Base-by-base conservation (phyloP, 2,888 invertebrate genomes). In the Ectobius pallidus region DNA sequence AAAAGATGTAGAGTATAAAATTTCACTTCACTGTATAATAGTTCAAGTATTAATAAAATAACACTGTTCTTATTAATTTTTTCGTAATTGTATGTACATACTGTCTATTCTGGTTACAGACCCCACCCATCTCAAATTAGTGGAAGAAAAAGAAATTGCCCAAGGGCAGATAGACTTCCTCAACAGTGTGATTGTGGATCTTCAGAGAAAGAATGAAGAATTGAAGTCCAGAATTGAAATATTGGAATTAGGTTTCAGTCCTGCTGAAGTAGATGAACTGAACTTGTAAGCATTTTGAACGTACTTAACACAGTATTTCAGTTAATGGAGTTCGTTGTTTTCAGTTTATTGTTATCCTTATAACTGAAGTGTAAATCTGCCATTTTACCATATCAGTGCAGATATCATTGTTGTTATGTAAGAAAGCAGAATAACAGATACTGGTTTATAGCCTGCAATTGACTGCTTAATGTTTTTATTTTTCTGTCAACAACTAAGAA, bases 161-260 rank as follows among this genome's bases (percentile, higher is more conserved):
- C 91, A 91, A 76, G 88, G 89, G 11, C 92, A 94, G 84, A 91
- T 95, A 71, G 92, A 92, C 78, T 98, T 99, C 85, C 87, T 99
- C 34, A 97, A 99, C 85, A 94, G 97, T 9, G 96, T 99, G 78
- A 98, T 99, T 78, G 96, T 95, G 32, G 97, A 97, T 80, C 93
- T 97, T 91, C 96, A 97, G 83, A 89, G 89, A 77, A 97, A 97
- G 83, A 96, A 96, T 81, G 93, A 95, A 80, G 91, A 92, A 78
- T 86, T 97, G 1, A 87, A 90, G 80, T 89, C 91, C 68, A 87
- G 93, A 78, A 89, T 97, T 58, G 91, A 94, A 78, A 91, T 92
- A 42, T 86, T 96, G 63, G 94, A 94, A 82, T 89, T 86, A 83
- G 91, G 85, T 77, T 87, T 81, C 80, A 83, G 83, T 1, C 79